A percentile compares a stretch with the other conserved stretches of the same genome.
These are phyloP conservation scores for Drosophila simulans DNA, from an alignment of 1,140 invertebrate genomes.

Conservation along the genomic window DNA sequence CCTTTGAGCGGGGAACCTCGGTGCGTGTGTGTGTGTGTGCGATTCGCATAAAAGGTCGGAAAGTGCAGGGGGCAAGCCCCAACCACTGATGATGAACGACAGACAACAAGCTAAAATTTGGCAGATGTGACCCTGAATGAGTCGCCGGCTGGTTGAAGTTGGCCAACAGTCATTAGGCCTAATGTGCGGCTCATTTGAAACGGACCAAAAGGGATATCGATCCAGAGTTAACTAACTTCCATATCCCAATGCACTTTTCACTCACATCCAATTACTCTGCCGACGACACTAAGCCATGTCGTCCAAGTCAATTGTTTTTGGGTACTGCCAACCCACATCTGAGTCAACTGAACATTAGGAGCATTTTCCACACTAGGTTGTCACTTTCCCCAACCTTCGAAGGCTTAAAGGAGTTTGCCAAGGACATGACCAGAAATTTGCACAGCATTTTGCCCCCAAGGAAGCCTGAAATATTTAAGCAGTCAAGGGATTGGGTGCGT, in stretches of 20 bases:
- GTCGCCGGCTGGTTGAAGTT: slow-evolving; percentile 28
- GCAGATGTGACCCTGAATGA: slow-evolving; percentile 31
- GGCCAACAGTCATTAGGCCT: slow-evolving; percentile 38
- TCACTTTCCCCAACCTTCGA: slow-evolving; percentile 37
- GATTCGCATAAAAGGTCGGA: slow-evolving; percentile 36
- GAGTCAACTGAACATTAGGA: slow-evolving; percentile 38
- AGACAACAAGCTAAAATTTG: slow-evolving; percentile 24
- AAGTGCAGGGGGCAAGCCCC: slow-evolving; percentile 34
- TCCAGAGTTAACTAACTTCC: slow-evolving; percentile 20
- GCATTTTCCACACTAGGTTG: slow-evolving; percentile 56
- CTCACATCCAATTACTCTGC: slow-evolving; percentile 42
- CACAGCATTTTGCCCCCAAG: slow-evolving; percentile 41
- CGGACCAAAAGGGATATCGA: slow-evolving; percentile 29
- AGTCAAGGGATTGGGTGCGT: slow-evolving; percentile 35
- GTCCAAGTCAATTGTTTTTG: slow-evolving; percentile 29
- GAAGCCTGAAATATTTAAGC: slow-evolving; percentile 17
- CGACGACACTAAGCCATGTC: slow-evolving; percentile 46
- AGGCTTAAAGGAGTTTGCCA: slow-evolving; percentile 14
- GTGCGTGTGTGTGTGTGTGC: slow-evolving; percentile 3
- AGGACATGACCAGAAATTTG: slow-evolving; percentile 32
- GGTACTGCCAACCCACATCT: slow-evolving; percentile 33
- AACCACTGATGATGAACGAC: slow-evolving; percentile 39
- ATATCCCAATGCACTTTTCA: slow-evolving; percentile 35
- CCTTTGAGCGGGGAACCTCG: slow-evolving; percentile 19
- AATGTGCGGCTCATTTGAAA: slow-evolving; percentile 34